A percentile compares a stretch with the other conserved stretches of the same genome.
Evolutionary conservation across 2,888 invertebrate genomes (phyloP).

Genomic region (Leptopilina myrica): DNA sequence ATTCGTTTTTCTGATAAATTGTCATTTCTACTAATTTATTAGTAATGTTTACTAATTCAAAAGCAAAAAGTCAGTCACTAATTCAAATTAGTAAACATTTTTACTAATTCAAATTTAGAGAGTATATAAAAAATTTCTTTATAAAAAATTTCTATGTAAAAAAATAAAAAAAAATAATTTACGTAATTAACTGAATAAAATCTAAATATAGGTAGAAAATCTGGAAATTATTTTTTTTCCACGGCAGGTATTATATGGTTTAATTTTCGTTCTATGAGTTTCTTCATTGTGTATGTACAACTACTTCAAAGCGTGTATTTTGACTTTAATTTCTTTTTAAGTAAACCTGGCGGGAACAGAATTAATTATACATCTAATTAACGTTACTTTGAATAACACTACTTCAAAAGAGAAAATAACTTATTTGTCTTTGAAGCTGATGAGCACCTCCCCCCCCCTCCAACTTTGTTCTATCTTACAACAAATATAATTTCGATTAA

Average conservation of each 20-base stretch:
- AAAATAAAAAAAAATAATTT: too few relatives aligned
- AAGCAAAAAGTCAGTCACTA: too few relatives aligned
- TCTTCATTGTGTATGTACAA: neutral
- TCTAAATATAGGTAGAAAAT: too few relatives aligned
- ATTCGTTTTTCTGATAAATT: too few relatives aligned
- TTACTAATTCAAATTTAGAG: too few relatives aligned
- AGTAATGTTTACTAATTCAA: too few relatives aligned
- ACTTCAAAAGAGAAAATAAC: neutral
- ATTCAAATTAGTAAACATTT: too few relatives aligned
- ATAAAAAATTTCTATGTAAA: too few relatives aligned
- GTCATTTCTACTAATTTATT: too few relatives aligned
- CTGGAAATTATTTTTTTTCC: neutral
- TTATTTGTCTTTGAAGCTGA: conserved; percentile 6
- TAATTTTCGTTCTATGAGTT: neutral
- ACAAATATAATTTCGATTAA: neutral
- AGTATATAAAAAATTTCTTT: too few relatives aligned
- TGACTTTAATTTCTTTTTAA: neutral
- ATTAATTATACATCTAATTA: conserved; percentile 27
- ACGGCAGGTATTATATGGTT: neutral
- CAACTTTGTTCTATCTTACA: neutral
- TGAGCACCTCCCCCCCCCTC: too few relatives aligned
- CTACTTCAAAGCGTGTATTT: neutral
- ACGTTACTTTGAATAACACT: neutral
- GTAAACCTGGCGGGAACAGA: neutral
- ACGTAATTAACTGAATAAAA: too few relatives aligned